Evolutionary conservation across 2,888 invertebrate genomes (phyloP), one percentile per base, ranked within the genome.

Genomic region (Cephus nigrinus): DNA sequence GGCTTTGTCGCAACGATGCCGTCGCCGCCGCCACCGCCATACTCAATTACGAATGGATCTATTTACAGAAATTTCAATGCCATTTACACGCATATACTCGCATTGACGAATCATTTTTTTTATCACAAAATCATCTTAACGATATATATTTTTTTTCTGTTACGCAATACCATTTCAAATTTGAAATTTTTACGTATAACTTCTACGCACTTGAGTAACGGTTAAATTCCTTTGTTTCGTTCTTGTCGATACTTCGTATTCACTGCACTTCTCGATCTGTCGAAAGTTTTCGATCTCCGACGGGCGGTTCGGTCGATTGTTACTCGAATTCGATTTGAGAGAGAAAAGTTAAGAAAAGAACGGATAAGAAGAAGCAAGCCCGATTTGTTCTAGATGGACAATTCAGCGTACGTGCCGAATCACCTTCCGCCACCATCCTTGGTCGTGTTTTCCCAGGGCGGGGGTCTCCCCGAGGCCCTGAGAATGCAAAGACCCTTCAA

Each of bases 401-500:
- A 95, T 92, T 95, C 95, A 91, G 94, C 95, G 85, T 95, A 95
- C 92, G 94, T 94, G 87, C 94, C 94, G 88, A 95, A 94, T 91
- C 95, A 95, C 92, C 93, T 95, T 91, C 95, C 95, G 92, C 95
- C 95, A 88, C 95, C 95, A 89, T 95, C 95, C 90, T 92, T 95
- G 92, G 95, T 95, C 89, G 95, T 95, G 85, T 94, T 95, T 91
- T 95, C 95, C 85, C 95, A 95, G 93, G 95, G 95, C 88, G 95
- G 95, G 88, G 95, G 95, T 89, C 93, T 95, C 92, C 94, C 95
- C 91, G 95, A 95, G 93, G 95, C 95, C 85, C 93, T 95, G 87
- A 93, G 95, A 92, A 95, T 95, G 92, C 95, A 95, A 92, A 93
- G 95, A 91, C 95, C 95, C 88, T 95, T 95, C 92, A 95, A 95